These are phyloP conservation scores for Tachina lurida DNA, from an alignment of 2,888 invertebrate species.

Conservation along the genomic window DNA sequence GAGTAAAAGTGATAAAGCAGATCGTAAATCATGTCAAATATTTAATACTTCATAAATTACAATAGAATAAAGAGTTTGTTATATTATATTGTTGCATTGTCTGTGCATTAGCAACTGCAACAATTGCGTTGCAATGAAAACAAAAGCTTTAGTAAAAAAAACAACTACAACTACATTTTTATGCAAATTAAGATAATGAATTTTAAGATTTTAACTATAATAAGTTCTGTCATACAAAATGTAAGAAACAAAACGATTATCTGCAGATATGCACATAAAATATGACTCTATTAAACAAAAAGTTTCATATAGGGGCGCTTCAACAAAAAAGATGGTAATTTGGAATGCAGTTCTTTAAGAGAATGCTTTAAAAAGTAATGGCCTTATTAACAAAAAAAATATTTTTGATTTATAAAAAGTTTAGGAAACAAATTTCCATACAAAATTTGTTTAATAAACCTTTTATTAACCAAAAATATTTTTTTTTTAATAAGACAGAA, in stretches of 20 bases:
- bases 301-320: too few species aligned
- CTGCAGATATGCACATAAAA: background rate
- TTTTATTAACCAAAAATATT: too few species aligned
- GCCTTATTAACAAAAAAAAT: too few species aligned
- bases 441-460: too few species aligned
- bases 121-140: conserved; percentile 25
- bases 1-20: conserved; percentile 55
- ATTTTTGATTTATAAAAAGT: too few species aligned
- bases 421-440: too few species aligned
- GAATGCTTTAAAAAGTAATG: too few species aligned
- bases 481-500: too few species aligned
- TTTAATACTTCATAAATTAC: conserved; percentile 70
- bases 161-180: conserved; percentile 5
- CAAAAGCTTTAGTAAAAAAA: conserved; percentile 36
- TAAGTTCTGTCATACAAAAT: background rate
- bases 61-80: conserved; percentile 36
- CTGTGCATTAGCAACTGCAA: conserved; percentile 30
- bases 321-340: too few species aligned
- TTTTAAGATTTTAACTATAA: background rate
- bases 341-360: too few species aligned
- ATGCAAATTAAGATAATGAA: conserved; percentile 31
- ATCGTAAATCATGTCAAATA: conserved; percentile 70
- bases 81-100: conserved; percentile 33
- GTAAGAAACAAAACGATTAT: background rate
- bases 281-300: too few species aligned